Conservation (phyloP, 2,888 invertebrate species). For the Tribolium freemani region DNA sequence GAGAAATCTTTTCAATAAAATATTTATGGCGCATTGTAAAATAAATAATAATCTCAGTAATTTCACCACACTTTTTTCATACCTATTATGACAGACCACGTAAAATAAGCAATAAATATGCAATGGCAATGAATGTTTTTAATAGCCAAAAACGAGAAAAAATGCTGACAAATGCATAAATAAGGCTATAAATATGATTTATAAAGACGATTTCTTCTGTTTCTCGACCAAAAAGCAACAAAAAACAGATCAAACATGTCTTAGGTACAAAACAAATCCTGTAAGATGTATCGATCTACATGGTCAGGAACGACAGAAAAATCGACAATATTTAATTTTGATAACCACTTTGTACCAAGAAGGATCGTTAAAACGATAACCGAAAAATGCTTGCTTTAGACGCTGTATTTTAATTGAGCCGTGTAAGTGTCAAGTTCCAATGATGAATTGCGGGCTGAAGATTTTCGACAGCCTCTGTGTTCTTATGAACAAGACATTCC, state of each 20-base stretch:
- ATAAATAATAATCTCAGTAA: too few relatives aligned
- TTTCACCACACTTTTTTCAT: too few relatives aligned
- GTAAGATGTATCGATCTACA: conserved; percentile 10
- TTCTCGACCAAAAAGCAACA: too few relatives aligned
- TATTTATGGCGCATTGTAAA: too few relatives aligned
- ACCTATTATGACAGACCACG: not conserved
- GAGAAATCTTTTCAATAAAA: too few relatives aligned
- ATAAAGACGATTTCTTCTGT: too few relatives aligned
- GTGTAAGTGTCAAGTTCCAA: conserved; percentile 21
- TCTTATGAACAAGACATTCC: conserved; percentile 7
- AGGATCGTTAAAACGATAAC: conserved; percentile 1
- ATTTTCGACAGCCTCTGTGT: conserved; percentile 15
- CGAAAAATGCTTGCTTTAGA: conserved; percentile 12
- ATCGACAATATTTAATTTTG: not conserved
- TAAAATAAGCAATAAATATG: not conserved
- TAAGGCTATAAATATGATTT: too few relatives aligned
- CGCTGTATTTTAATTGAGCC: conserved; percentile 24
- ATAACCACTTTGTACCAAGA: not conserved
- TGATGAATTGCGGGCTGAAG: conserved; percentile 15
- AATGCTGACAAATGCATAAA: too few relatives aligned
- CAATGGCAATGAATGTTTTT: conserved; percentile 2
- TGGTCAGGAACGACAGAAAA: conserved; percentile 5
- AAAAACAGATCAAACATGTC: too few relatives aligned
- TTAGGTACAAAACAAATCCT: too few relatives aligned
- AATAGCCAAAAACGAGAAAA: not conserved